These are phyloP conservation scores for Cyprinodon variegatus DNA, from an alignment of 2,113 vertebrate species.

Conservation along the genomic window DNA sequence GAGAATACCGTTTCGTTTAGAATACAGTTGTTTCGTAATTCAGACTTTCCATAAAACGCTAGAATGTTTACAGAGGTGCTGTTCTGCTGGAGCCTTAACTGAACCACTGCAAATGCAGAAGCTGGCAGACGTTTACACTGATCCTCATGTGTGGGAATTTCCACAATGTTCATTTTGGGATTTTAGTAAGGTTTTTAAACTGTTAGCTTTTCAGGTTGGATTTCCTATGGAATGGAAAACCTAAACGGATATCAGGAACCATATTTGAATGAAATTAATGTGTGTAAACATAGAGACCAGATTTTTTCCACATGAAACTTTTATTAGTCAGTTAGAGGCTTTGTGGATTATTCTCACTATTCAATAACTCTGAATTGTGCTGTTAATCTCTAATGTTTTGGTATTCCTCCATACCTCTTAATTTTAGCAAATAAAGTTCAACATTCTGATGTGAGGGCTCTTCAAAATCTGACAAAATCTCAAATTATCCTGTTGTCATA, in stretches of 20 bases:
- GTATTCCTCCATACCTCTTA: background rate
- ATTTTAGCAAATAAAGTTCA: background rate
- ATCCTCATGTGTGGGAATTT: background rate
- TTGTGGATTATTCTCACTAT: background rate
- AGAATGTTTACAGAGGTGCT: background rate
- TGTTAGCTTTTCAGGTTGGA: background rate
- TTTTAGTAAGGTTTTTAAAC: background rate
- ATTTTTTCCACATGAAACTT: background rate
- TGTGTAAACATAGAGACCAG: background rate
- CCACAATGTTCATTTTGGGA: background rate
- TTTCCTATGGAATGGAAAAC: background rate
- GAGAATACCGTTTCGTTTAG: no score
- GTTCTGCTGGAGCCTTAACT: background rate
- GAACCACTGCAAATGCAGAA: background rate
- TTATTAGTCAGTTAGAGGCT: background rate
- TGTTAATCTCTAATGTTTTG: background rate
- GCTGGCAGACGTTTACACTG: background rate
- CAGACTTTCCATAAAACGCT: no score
- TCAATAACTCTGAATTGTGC: background rate
- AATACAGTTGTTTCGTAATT: no score
- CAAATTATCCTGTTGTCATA: background rate
- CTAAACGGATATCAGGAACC: background rate
- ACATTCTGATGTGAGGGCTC: background rate
- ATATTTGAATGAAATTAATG: background rate
- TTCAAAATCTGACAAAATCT: background rate